Percentiles rank a stretch among this genome's conserved stretches.
Evolutionary conservation across 2,797 vertebrate genomes (phyloP).

Genomic region (Pelodytes ibericus): DNA sequence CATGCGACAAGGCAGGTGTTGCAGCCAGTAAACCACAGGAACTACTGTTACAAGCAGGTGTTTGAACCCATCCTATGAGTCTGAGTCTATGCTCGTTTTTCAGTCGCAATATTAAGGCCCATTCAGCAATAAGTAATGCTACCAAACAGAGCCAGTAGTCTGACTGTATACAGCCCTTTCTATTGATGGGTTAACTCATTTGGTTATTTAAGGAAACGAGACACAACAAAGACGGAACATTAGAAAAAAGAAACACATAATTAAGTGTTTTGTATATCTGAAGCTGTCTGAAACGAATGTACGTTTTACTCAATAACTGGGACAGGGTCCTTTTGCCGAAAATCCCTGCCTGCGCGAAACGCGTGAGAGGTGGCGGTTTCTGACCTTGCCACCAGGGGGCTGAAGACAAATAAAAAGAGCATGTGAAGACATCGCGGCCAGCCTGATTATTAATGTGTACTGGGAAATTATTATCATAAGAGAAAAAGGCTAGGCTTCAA

Average conservation of each 20-base stretch:
- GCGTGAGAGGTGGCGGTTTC: not conserved
- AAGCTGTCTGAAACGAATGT: not conserved
- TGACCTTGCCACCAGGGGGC: not conserved
- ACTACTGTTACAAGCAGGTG: constrained; percentile 27
- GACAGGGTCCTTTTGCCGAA: not conserved
- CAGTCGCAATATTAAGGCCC: not conserved
- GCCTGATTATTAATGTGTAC: too few relatives aligned
- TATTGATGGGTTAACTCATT: too few relatives aligned
- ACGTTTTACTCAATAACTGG: not conserved
- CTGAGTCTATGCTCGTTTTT: not conserved
- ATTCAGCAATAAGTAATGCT: not conserved
- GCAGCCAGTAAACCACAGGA: constrained; percentile 46
- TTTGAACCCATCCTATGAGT: not conserved
- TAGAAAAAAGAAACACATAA: too few relatives aligned
- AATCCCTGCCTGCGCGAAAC: not conserved
- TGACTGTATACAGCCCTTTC: too few relatives aligned
- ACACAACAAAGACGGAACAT: too few relatives aligned
- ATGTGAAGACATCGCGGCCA: not conserved
- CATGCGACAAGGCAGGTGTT: constrained; percentile 30
- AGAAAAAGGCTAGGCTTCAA: too few relatives aligned
- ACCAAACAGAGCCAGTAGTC: not conserved
- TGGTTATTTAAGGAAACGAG: too few relatives aligned
- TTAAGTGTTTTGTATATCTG: too few relatives aligned
- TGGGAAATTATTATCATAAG: too few relatives aligned
- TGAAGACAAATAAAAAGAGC: not conserved